phyloP scores from a whole-genome alignment of 2,113 vertebrate genomes.

The Carollia perspicillata region DNA sequence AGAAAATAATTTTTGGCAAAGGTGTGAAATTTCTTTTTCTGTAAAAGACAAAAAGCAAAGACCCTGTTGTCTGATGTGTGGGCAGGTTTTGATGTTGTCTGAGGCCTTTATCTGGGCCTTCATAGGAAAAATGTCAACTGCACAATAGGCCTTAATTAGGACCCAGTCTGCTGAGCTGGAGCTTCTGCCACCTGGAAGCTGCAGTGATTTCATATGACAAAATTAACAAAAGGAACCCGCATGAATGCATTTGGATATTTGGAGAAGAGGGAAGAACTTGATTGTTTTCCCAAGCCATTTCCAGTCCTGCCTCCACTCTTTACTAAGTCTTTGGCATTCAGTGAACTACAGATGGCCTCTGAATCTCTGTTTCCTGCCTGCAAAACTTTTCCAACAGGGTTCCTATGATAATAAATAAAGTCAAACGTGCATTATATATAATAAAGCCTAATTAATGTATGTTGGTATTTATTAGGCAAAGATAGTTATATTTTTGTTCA shows the following conservation, averaged over 20 bases:
- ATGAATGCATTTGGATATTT: neutral
- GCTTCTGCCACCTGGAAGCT: conserved; percentile 26
- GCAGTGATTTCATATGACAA: neutral
- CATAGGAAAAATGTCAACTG: neutral
- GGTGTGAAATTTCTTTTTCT: neutral
- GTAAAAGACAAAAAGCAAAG: neutral
- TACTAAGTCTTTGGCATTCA: neutral
- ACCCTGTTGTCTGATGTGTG: neutral
- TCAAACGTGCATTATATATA: neutral
- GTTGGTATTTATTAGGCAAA: neutral
- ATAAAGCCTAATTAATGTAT: neutral
- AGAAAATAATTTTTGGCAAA: conserved; percentile 1
- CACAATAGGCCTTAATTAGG: conserved; percentile 5
- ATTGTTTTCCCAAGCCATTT: neutral
- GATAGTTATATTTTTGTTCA: neutral
- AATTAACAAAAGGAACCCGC: conserved; percentile 25
- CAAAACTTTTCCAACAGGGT: neutral
- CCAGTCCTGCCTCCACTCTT: neutral
- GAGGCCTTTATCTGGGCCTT: neutral
- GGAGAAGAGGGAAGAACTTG: neutral
- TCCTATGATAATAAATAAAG: neutral
- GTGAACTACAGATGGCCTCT: neutral
- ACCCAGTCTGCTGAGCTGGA: neutral
- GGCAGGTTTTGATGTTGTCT: neutral
- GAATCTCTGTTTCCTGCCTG: neutral